These are phyloP conservation scores for Malacoraja senta DNA, from an alignment of 2,797 vertebrate species.

Conservation along the genomic window DNA sequence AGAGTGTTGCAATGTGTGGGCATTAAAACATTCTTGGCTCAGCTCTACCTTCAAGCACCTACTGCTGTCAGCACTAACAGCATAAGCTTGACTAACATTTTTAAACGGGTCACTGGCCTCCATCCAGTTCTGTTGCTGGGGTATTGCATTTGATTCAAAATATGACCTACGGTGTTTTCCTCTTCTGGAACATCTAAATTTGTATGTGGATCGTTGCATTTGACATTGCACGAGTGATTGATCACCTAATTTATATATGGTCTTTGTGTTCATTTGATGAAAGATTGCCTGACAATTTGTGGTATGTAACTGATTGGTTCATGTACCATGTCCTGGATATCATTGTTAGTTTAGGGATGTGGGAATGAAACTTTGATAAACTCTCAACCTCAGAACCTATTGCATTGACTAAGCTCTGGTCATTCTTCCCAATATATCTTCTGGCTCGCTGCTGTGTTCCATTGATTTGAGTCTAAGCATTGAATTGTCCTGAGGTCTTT, in stretches of 20 bases:
- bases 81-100: not conserved
- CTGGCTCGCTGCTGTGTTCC: not conserved
- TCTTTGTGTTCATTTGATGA: not conserved
- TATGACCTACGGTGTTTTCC: not conserved
- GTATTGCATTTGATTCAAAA: not conserved
- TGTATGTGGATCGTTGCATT: not conserved
- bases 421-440: not conserved
- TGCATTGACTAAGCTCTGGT: not conserved
- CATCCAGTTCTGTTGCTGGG: conserved; percentile 2
- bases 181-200: not conserved
- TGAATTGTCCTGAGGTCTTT: not conserved
- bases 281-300: not conserved
- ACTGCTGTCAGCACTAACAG: not conserved
- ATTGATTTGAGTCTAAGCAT: too few species aligned
- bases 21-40: conserved; percentile 19
- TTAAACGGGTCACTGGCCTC: not conserved
- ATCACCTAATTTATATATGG: not conserved
- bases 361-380: not conserved
- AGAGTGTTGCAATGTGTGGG: not conserved
- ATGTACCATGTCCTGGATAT: not conserved
- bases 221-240: not conserved
- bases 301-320: not conserved
- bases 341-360: not conserved
- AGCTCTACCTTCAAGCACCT: not conserved
- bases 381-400: not conserved